These are phyloP conservation scores for Anniella stebbinsi DNA, from an alignment of 2,797 vertebrate species.

Conservation along the genomic window DNA sequence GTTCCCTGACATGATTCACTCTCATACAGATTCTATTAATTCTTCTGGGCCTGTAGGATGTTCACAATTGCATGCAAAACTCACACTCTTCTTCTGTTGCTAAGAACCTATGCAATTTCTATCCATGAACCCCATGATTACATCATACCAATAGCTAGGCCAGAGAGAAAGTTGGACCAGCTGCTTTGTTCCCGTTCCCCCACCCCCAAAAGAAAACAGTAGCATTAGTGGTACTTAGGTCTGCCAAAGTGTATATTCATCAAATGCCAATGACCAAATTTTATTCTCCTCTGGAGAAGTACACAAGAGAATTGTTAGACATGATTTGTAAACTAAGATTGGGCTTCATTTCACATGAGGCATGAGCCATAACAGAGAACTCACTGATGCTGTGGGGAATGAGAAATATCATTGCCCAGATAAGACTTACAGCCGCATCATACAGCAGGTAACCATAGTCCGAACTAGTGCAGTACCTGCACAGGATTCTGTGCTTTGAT, in stretches of 20 bases:
- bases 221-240: conserved; percentile 40
- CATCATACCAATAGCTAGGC: not conserved
- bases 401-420: not conserved
- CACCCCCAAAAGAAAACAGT: conserved; percentile 10
- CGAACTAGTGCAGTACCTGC: not conserved
- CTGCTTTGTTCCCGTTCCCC: not conserved
- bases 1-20: conserved; percentile 49
- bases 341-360: conserved; percentile 7
- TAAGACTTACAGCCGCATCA: not conserved
- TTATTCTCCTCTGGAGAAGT: conserved; percentile 30
- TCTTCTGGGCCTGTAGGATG: conserved; percentile 5
- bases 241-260: conserved; percentile 50
- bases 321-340: conserved; percentile 2
- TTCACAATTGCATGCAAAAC: conserved; percentile 13
- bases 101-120: not conserved
- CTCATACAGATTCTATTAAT: conserved; percentile 38
- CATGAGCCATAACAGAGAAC: not conserved
- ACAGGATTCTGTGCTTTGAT: not conserved
- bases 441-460: not conserved
- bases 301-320: not conserved
- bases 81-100: not conserved
- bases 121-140: not conserved
- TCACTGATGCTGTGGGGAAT: not conserved
- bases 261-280: conserved; percentile 43
- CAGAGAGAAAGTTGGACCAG: not conserved